Base-by-base conservation (phyloP, 2,113 vertebrate species). In the Myiagra hebetior region DNA sequence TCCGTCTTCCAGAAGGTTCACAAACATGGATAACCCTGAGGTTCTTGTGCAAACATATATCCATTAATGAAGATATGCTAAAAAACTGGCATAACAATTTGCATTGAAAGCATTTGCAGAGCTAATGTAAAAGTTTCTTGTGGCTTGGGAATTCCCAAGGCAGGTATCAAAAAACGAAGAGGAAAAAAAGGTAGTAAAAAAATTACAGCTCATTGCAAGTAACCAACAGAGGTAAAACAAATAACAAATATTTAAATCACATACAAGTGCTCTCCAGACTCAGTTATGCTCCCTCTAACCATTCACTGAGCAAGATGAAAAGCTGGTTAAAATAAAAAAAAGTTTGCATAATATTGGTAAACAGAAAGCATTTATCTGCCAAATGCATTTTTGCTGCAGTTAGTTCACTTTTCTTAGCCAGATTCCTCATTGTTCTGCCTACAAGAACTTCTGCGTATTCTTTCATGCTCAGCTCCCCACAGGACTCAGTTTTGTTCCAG, bases 121-220 rank as follows among this genome's bases (percentile, higher is more conserved):
- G 88, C 19, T 93, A 89, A 94, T 92, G 57, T 49, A 91, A 95
- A 95, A 94, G 46, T 69, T 94, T 88, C 72, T 84, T 96, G 95
- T 87, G 95, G 95, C 85, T 87, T 95, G 91, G 94, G 89, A 97
- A 96, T 97, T 94, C 89, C 91, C 92, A 81, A 92, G 60, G 53
- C 37, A 93, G n/a, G 13, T 91, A 96, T 63, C 74, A 93, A 95
- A 92, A 96, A 92, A 85, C 30, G 3, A 65, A 60, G 63, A 33
- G 39, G 10, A 15, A 47, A 91, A 86, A 82, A 82, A 55, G 15
- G 28, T 17, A 42, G 15, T 9, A 33, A 69, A 73, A 63, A 93
- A 55, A 72, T 52, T 8, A 26, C 39, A 82, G 63, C 22, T 87
- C 33, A 60, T 44, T 78, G 31, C n/a, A 91, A 93, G 64, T 10